Conservation (phyloP, 2,113 vertebrate species). For the Triplophysa dalaica region DNA sequence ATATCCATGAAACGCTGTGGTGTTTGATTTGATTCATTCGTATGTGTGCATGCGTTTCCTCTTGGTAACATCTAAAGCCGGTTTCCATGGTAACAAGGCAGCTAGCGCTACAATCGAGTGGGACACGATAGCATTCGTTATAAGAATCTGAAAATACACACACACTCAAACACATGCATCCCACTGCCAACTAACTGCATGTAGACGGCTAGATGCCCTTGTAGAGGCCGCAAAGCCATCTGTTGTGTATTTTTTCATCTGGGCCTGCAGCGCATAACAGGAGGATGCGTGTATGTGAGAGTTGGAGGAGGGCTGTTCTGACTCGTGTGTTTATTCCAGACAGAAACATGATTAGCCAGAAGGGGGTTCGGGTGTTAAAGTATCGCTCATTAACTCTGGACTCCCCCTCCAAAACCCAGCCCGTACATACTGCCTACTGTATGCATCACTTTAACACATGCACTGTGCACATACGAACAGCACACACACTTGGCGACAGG, state of each 20-base stretch:
- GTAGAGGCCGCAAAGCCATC: slow-evolving; percentile 69
- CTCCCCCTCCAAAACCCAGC: slow-evolving; percentile 50
- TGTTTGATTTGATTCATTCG: slow-evolving; percentile 13
- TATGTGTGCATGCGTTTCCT: slow-evolving; percentile 18
- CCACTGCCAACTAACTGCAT: slow-evolving; percentile 55
- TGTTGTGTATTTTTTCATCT: slow-evolving; percentile 63
- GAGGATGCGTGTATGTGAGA: slow-evolving; percentile 25
- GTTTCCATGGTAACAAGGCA: slow-evolving; percentile 74
- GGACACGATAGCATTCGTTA: slow-evolving; percentile 67
- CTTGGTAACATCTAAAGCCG: slow-evolving; percentile 45
- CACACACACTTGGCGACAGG: slow-evolving; percentile 18
- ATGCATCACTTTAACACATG: slow-evolving; percentile 35
- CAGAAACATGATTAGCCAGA: slow-evolving; percentile 48
- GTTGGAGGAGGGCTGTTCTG: slow-evolving; percentile 2
- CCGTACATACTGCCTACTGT: slow-evolving; percentile 12
- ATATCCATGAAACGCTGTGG: not conserved
- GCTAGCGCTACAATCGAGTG: slow-evolving; percentile 59
- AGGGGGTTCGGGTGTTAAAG: slow-evolving; percentile 50
- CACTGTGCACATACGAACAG: not conserved
- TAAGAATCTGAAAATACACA: slow-evolving; percentile 59
- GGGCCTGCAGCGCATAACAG: slow-evolving; percentile 54
- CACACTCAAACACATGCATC: slow-evolving; percentile 15
- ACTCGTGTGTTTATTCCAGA: slow-evolving; percentile 17
- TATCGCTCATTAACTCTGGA: slow-evolving; percentile 42
- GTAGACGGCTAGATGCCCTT: slow-evolving; percentile 61